Conservation (phyloP, 2,113 vertebrate genomes). For the Bubo blakistoni region DNA sequence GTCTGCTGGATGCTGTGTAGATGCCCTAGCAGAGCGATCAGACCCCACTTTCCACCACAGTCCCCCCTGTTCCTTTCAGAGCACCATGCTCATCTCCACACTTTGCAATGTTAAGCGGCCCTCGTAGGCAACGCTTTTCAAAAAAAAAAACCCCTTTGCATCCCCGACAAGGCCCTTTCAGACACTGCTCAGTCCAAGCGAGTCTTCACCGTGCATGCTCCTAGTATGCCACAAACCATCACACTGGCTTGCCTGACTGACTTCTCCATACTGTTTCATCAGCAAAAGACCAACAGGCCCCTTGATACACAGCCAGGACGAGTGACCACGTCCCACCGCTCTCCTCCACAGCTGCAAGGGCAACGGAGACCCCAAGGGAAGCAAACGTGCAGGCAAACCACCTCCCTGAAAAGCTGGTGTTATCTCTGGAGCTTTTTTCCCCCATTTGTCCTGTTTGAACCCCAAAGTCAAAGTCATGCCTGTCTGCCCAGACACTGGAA, state of each 20-base stretch:
- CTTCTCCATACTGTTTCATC: background rate
- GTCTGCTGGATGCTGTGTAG: background rate
- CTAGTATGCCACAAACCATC: background rate
- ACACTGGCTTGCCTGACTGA: background rate
- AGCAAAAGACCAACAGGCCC: background rate
- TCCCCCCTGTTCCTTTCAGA: background rate
- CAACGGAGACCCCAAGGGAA: background rate
- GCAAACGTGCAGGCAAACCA: background rate
- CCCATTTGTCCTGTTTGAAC: background rate
- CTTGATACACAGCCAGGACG: fast-evolving
- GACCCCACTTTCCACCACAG: background rate
- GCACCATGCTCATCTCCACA: background rate
- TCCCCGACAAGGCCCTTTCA: fast-evolving
- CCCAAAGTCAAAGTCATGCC: background rate
- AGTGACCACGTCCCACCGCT: background rate
- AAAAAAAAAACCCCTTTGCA: fast-evolving
- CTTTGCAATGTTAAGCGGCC: background rate
- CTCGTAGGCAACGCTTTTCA: background rate
- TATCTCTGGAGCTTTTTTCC: background rate
- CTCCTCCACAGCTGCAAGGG: background rate
- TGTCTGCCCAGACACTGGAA: background rate
- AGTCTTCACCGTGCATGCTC: background rate
- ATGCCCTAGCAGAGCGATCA: background rate
- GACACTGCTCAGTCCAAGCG: background rate
- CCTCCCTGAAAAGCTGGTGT: background rate